phyloP scores from a whole-genome alignment of 2,113 vertebrate species.

The Pipra filicauda region DNA sequence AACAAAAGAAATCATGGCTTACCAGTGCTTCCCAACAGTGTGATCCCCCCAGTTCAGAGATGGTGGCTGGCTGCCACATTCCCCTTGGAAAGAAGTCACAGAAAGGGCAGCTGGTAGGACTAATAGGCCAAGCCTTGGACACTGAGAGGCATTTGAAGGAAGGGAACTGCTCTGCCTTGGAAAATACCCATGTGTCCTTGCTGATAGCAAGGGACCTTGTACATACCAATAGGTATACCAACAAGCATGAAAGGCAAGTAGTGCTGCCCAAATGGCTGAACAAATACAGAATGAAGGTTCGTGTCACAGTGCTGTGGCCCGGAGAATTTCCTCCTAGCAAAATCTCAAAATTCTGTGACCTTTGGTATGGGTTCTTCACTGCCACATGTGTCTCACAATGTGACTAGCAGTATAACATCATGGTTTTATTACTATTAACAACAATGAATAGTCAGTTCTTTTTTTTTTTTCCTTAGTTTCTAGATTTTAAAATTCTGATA shows the following conservation, averaged over 20 bases:
- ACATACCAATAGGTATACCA: neutral
- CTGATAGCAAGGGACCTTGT: rapidly evolving
- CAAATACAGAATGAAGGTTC: neutral
- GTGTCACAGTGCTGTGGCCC: neutral
- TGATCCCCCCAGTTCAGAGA: neutral
- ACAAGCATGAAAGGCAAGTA: neutral
- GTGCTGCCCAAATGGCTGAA: neutral
- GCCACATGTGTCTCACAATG: neutral
- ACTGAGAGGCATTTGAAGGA: neutral
- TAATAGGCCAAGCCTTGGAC: neutral
- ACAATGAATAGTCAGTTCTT: neutral
- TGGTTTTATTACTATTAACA: neutral
- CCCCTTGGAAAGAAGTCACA: neutral
- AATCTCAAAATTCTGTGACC: neutral
- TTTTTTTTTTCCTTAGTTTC: neutral
- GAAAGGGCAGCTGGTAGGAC: neutral
- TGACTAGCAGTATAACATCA: neutral
- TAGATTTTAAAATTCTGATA: neutral
- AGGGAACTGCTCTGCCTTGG: neutral
- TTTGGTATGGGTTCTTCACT: neutral
- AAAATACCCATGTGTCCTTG: neutral
- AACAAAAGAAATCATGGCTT: neutral
- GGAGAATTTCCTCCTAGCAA: neutral
- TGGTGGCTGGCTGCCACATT: neutral
- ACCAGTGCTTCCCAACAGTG: neutral